phyloP scores from a whole-genome alignment of 2,113 vertebrate species.

The Panurus biarmicus region DNA sequence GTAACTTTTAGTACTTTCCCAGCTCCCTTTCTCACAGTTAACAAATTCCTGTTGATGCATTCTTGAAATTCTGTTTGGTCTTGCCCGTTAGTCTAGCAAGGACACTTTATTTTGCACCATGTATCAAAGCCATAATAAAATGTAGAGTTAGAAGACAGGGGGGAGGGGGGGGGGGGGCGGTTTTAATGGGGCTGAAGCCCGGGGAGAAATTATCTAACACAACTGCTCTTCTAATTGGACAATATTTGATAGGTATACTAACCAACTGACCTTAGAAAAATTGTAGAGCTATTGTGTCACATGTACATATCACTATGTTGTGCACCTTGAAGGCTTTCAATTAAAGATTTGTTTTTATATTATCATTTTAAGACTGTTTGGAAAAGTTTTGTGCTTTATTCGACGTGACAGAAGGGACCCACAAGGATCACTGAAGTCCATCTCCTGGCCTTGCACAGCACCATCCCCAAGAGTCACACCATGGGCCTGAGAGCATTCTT shows the following conservation, averaged over 20 bases:
- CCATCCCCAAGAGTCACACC: not conserved
- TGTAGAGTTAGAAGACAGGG: not conserved
- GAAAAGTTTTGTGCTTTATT: not conserved
- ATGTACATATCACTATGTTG: rapidly evolving
- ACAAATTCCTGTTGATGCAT: not conserved
- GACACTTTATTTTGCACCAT: not conserved
- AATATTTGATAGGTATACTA: not conserved
- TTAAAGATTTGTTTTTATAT: not conserved
- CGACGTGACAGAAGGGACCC: not conserved
- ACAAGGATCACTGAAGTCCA: not conserved
- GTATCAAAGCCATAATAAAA: not conserved
- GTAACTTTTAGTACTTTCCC: not conserved
- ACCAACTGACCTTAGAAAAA: not conserved
- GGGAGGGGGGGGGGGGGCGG: no score
- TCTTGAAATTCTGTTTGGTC: not conserved
- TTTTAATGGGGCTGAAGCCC: not conserved
- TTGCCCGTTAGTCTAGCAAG: not conserved
- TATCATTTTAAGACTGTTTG: not conserved
- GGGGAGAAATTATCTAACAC: not conserved
- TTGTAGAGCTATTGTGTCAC: not conserved
- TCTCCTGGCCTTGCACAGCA: not conserved
- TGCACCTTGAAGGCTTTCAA: not conserved
- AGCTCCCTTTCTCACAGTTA: not conserved
- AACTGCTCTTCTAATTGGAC: not conserved
- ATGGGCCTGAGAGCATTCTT: not conserved